Evolutionary conservation across 2,888 invertebrate genomes (phyloP), one percentile per base, ranked within the genome.

Genomic region (Meiosimyza decipiens): DNA sequence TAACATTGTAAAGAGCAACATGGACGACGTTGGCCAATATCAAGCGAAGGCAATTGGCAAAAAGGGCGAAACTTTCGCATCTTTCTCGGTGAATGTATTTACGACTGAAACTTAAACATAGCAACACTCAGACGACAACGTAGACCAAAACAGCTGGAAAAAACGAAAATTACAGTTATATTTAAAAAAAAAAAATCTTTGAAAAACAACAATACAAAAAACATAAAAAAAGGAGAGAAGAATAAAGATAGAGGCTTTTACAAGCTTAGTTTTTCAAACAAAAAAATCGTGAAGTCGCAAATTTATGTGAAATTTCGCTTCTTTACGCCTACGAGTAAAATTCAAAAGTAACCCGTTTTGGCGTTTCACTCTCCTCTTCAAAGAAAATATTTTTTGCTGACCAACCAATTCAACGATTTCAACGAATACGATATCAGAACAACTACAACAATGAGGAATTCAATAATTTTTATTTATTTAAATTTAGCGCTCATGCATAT

Each of bases 21-120:
- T 91, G 71, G 88, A 92, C 69, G 96, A 97, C 88, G 91, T 94
- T 77, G 96, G 96, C 57, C 96, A 96, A 87, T 97, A 97, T 87
- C 92, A 93, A 81, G 94, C 95, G 18, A 92, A 94, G 82, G 95
- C 94, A 49, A 92, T 94, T 77, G 94, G 94, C 84, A 94, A 94
- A 87, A 95, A 95, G 88, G 94, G 94, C 77, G 95, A 95, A 88
- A 91, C 93, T 68, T 90, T 92, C 74, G 92, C 94, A 68, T 93
- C 96, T 79, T 96, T 96, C 90, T 95, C 96, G 76, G 90, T 96
- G 60, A 96, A 96, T 88, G 94, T 96, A 54, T 82, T 82, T 75
- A 81, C 79, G 67, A 74, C 79, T 72, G 86, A 85, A 63, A 75
- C 72, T n/a, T 80, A 78, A 64, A 59, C 7, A 40, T 13, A 28